phyloP scores from a whole-genome alignment of 2,797 vertebrate species.

The Bradypodion ventrale region DNA sequence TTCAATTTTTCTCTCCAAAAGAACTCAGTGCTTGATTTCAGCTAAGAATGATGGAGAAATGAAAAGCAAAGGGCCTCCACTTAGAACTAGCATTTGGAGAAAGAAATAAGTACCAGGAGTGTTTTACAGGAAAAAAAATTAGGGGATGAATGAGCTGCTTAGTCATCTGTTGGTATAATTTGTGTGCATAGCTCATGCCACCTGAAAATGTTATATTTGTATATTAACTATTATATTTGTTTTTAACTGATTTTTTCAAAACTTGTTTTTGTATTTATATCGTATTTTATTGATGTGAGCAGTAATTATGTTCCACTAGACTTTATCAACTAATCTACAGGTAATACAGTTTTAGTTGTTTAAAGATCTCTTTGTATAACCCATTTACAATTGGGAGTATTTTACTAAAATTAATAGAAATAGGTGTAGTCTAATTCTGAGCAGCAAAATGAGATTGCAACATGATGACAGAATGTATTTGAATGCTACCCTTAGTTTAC shows the following conservation, averaged over 20 bases:
- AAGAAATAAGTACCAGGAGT: not conserved
- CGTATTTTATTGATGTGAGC: not conserved
- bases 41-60: not conserved
- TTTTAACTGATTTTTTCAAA: not conserved
- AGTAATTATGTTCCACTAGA: too few species aligned
- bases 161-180: too few species aligned
- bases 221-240: too few species aligned
- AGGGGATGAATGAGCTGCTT: too few species aligned
- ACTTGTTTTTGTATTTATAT: not conserved
- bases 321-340: too few species aligned
- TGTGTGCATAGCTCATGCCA: too few species aligned
- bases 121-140: not conserved
- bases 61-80: not conserved
- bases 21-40: not conserved
- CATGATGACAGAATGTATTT: too few species aligned
- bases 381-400: not conserved
- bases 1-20: not conserved
- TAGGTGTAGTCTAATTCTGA: not conserved
- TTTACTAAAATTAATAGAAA: not conserved
- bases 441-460: not conserved
- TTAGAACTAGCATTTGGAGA: not conserved
- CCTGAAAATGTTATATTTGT: too few species aligned
- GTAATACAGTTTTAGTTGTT: too few species aligned
- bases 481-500: too few species aligned
- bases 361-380: not conserved